A percentile compares a stretch with the other conserved stretches of the same genome.
Evolutionary conservation across 2,113 vertebrate genomes (phyloP).

Genomic region (Thinocorus orbignyianus): DNA sequence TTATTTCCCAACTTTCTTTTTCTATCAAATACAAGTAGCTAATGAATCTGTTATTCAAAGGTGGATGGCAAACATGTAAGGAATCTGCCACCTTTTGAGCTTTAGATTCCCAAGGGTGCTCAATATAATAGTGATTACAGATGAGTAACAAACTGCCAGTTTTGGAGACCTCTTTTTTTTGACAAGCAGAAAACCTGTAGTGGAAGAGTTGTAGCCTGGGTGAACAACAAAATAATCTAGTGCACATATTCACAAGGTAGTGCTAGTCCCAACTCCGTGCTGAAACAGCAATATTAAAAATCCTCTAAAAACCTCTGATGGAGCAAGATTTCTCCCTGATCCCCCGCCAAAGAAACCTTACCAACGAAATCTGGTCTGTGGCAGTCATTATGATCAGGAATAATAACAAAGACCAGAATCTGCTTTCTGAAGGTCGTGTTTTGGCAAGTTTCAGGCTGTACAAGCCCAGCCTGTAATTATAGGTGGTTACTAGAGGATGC

Average conservation of each 20-base stretch:
- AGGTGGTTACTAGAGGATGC: neutral
- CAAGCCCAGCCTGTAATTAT: neutral
- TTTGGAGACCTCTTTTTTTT: neutral
- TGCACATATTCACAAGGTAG: neutral
- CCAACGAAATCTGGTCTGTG: neutral
- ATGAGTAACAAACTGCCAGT: neutral
- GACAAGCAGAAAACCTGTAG: neutral
- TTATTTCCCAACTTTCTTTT: neutral
- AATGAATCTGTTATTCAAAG: neutral
- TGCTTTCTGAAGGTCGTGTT: neutral
- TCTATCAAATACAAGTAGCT: neutral
- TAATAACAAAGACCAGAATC: neutral
- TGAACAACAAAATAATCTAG: neutral
- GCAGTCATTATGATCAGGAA: neutral
- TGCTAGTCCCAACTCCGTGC: neutral
- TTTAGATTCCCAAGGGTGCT: neutral
- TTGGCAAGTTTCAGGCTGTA: neutral
- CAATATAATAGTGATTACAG: neutral
- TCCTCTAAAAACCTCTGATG: neutral
- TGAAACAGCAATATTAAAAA: neutral
- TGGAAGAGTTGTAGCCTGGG: neutral
- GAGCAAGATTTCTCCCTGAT: neutral
- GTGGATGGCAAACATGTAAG: neutral
- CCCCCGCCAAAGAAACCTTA: neutral
- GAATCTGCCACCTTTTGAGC: neutral